Evolutionary conservation across 2,888 invertebrate genomes (phyloP).

Genomic region (Tyria jacobaeae): DNA sequence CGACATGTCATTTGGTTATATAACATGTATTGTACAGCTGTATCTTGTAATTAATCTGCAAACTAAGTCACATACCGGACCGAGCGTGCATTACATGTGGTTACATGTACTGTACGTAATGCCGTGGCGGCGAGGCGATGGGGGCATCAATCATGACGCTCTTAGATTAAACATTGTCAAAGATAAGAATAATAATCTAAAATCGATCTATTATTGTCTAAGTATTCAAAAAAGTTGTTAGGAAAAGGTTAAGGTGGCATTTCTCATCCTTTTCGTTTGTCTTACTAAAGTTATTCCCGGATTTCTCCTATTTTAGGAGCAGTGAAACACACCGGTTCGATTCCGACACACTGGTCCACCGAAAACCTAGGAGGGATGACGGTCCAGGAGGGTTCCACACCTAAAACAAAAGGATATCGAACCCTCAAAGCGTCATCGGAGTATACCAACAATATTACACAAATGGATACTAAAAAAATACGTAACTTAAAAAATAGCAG

Average conservation of each 20-base stretch:
- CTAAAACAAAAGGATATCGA: too few relatives aligned
- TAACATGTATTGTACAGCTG: slow-evolving; percentile 33
- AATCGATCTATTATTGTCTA: not conserved
- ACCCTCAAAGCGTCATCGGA: too few relatives aligned
- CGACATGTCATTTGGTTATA: slow-evolving; percentile 57
- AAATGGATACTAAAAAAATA: too few relatives aligned
- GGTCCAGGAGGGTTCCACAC: too few relatives aligned
- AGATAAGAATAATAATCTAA: not conserved
- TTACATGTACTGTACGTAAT: slow-evolving; percentile 4
- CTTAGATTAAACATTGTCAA: not conserved
- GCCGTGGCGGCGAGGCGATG: slow-evolving; percentile 7
- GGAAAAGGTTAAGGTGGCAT: not conserved
- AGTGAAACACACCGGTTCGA: too few relatives aligned
- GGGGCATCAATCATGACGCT: slow-evolving; percentile 13
- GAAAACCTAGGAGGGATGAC: too few relatives aligned
- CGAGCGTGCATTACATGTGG: slow-evolving; percentile 8
- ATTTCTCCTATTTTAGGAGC: too few relatives aligned
- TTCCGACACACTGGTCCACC: too few relatives aligned
- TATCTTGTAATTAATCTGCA: slow-evolving; percentile 77
- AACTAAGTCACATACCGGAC: slow-evolving; percentile 48
- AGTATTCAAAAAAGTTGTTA: not conserved
- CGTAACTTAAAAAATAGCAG: too few relatives aligned
- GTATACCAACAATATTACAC: too few relatives aligned
- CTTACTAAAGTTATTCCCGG: too few relatives aligned
- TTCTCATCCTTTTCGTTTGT: too few relatives aligned